Evolutionary conservation across 2,888 invertebrate species (phyloP).

Genomic region (Cepaea hortensis): DNA sequence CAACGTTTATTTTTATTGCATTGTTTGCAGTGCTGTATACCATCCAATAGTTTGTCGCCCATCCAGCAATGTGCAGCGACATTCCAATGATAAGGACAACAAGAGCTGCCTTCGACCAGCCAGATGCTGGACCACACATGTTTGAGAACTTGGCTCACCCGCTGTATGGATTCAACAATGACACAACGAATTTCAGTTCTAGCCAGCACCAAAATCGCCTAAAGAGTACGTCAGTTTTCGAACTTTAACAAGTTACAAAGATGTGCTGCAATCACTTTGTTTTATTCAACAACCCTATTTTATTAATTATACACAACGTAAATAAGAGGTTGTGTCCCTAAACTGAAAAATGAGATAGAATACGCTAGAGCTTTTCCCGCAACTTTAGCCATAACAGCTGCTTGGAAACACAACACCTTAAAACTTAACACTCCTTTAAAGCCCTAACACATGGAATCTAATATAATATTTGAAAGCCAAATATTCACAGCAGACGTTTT

Average conservation of each 20-base stretch:
- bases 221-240: no score
- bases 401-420: no score
- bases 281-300: no score
- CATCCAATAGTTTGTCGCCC: slow-evolving; percentile 63
- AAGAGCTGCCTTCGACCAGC: slow-evolving; percentile 62
- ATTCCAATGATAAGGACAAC: slow-evolving; percentile 54
- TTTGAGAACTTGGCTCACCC: background rate
- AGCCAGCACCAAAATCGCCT: no score
- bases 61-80: slow-evolving; percentile 58
- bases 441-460: background rate
- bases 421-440: no score
- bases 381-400: no score
- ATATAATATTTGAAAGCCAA: background rate
- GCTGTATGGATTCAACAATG: background rate
- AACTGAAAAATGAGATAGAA: no score
- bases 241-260: no score
- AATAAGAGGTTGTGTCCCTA: no score
- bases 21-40: slow-evolving; percentile 55
- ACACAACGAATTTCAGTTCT: background rate
- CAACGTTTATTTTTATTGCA: slow-evolving; percentile 53
- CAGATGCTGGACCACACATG: slow-evolving; percentile 57
- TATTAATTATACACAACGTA: no score
- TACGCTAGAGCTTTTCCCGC: no score
- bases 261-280: no score
- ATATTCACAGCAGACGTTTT: background rate